These are phyloP conservation scores for Halcyon malimbica DNA, from an alignment of 2,113 vertebrate species.

Conservation along the genomic window DNA sequence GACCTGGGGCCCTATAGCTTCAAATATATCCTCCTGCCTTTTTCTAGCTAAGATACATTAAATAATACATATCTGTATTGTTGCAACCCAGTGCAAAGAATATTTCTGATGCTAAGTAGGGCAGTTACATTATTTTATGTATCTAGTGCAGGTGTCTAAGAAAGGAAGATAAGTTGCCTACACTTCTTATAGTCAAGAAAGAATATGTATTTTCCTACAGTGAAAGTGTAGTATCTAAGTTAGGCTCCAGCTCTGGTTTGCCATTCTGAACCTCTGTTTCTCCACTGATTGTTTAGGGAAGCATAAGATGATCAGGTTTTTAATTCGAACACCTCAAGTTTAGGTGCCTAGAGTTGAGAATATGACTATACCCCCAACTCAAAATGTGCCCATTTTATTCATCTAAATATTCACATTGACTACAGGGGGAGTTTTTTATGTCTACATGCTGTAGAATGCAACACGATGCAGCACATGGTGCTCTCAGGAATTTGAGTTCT, in stretches of 20 bases:
- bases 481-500: not conserved
- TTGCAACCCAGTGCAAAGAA: not conserved
- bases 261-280: not conserved
- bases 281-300: not conserved
- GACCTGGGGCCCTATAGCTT: not conserved
- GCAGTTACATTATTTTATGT: not conserved
- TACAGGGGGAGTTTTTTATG: not conserved
- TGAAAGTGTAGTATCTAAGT: not conserved
- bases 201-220: not conserved
- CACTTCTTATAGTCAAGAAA: not conserved
- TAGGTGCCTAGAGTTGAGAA: not conserved
- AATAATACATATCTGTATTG: not conserved
- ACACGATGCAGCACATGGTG: accelerated
- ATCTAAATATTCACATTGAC: not conserved
- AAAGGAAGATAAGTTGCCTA: not conserved
- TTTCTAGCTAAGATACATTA: not conserved
- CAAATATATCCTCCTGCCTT: not conserved
- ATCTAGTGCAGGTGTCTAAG: not conserved
- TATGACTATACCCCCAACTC: not conserved
- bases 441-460: not conserved
- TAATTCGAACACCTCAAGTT: not conserved
- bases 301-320: not conserved
- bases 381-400: not conserved
- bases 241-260: not conserved
- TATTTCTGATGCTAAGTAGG: not conserved